Percentiles rank a stretch among this genome's conserved stretches.
These are phyloP conservation scores for Aphis craccivora DNA, from an alignment of 1,140 invertebrate genomes.

Conservation along the genomic window DNA sequence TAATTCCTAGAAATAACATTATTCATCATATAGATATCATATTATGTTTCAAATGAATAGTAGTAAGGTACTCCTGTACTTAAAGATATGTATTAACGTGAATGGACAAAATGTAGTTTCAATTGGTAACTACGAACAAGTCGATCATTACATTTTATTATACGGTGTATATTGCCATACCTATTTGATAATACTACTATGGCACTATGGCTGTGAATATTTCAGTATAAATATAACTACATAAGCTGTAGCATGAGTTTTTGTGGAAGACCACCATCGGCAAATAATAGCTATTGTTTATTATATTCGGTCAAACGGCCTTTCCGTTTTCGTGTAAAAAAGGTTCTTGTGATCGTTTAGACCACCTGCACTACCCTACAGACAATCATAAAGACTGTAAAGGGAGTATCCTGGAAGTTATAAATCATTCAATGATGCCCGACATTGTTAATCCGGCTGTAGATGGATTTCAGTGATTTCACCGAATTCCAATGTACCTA, in stretches of 20 bases:
- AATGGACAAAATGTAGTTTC: background rate
- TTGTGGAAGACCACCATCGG: background rate
- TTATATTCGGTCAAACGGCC: background rate
- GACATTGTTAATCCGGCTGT: too few species aligned
- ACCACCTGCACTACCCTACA: background rate
- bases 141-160: background rate
- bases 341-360: background rate
- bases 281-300: background rate
- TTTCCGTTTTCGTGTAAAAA: background rate
- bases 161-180: background rate
- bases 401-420: background rate
- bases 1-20: too few species aligned
- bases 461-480: background rate
- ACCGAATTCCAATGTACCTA: too few species aligned
- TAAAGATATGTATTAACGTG: too few species aligned
- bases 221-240: background rate
- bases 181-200: background rate
- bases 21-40: too few species aligned
- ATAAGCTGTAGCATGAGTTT: background rate
- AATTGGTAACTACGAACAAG: background rate
- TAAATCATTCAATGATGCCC: background rate
- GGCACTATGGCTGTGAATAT: background rate
- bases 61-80: too few species aligned
- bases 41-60: too few species aligned
- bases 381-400: background rate